Evolutionary conservation across 2,113 vertebrate genomes (phyloP), one percentile per base, ranked within the genome.

Genomic region (Danionella cerebrum): DNA sequence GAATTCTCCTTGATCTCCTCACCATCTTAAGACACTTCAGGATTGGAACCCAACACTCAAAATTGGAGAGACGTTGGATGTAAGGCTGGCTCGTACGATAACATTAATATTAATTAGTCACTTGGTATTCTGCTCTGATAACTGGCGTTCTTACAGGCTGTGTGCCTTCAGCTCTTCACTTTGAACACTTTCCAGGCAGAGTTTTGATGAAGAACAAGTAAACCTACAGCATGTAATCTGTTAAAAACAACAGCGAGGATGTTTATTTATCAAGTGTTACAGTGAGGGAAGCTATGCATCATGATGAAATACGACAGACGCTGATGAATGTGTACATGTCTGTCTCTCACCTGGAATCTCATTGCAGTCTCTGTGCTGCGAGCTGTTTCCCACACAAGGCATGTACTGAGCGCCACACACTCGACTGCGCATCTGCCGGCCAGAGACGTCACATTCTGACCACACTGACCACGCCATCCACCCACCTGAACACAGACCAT

Each of bases 401-500:
- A 67, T 67, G 50, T 87, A 88, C 79, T 86, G 83, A 85, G 90
- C 35, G 58, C 89, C 84, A 85, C 92, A 24, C 84, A 92, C 86
- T 18, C 96, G 90, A 71, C 83, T 93, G 67, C 95, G 91, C 79
- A 88, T 89, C 44, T 96, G 94, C 67, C 88, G 65, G 16, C 94
- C 93, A 0, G 90, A 91, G 57, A 96, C 92, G 4, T 91, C 88
- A 41, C 96, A 99, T 12, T 87, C 69, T 2, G 92, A 92, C 96
- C 96, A 99, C 76, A 96, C 90, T 0, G 93, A 92, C 96, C 96
- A 99, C 24, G 87, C 90, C 4, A 94, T 94, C 96, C 96, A 99
- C 57, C 96, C 96, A 71, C 94, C 96, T 99, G 63, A n/a, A 24
- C 27, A 33, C 27, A 65, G 24, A 57, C 39, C n/a, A n/a, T 67